phyloP scores from a whole-genome alignment of 2,113 vertebrate species.

The Dipodomys stephensi region DNA sequence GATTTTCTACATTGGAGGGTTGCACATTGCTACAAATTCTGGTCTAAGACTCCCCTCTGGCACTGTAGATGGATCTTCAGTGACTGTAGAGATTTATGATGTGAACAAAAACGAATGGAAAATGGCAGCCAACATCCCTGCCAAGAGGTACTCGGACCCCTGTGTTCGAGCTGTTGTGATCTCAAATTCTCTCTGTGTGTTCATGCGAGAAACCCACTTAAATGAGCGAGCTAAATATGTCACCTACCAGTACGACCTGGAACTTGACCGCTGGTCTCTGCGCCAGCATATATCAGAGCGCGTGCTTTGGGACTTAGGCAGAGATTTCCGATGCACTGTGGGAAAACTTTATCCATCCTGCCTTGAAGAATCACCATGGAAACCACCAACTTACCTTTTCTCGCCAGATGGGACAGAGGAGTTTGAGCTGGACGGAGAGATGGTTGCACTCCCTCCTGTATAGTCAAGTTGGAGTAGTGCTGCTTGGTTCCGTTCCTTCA shows the following conservation, averaged over 20 bases:
- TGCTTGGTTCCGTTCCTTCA: slow-evolving; percentile 64
- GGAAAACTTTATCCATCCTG: slow-evolving; percentile 99
- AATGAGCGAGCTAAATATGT: slow-evolving; percentile 97
- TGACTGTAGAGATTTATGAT: slow-evolving; percentile 97
- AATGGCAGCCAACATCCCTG: slow-evolving; percentile 95
- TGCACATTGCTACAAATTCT: slow-evolving; percentile 96
- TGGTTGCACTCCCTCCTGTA: slow-evolving; percentile 93
- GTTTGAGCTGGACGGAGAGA: slow-evolving; percentile 95
- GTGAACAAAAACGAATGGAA: slow-evolving; percentile 97
- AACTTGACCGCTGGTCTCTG: slow-evolving; percentile 95
- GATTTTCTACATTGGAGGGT: slow-evolving; percentile 97
- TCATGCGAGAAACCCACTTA: slow-evolving; percentile 97
- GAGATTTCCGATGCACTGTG: slow-evolving; percentile 96
- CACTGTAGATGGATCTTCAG: slow-evolving; percentile 94
- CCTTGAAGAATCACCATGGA: slow-evolving; percentile 98
- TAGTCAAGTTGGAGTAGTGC: slow-evolving; percentile 85
- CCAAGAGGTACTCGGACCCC: slow-evolving; percentile 95
- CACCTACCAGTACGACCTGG: slow-evolving; percentile 95
- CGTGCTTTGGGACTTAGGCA: slow-evolving; percentile 96
- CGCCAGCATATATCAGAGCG: slow-evolving; percentile 96
- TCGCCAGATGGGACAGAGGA: slow-evolving; percentile 95
- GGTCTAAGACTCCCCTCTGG: slow-evolving; percentile 92
- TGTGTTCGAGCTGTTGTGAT: slow-evolving; percentile 96
- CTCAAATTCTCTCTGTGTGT: slow-evolving; percentile 94
- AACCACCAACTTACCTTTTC: slow-evolving; percentile 97